Percentiles rank a stretch among this genome's conserved stretches.
These are phyloP conservation scores for Pangasius djambal DNA, from an alignment of 2,797 vertebrate species.

Conservation along the genomic window DNA sequence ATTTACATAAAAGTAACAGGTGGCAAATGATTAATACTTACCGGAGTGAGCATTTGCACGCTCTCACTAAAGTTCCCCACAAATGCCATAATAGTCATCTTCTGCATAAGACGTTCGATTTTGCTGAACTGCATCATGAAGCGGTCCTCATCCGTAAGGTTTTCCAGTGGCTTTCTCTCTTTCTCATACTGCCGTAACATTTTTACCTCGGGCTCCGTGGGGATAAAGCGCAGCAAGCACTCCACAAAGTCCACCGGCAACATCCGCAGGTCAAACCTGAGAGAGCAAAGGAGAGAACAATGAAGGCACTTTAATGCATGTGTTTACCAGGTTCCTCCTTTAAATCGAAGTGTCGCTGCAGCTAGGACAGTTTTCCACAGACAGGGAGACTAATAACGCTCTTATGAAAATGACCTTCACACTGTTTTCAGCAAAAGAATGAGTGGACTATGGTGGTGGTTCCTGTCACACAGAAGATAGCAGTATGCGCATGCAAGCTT, in stretches of 20 bases:
- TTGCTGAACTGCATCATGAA: constrained; percentile 99
- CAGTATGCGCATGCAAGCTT: not conserved
- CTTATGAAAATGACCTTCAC: not conserved
- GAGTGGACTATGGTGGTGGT: not conserved
- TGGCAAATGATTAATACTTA: constrained; percentile 56
- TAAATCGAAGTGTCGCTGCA: not conserved
- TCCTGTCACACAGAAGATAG: not conserved
- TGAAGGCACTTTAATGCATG: not conserved
- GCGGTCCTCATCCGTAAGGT: constrained; percentile 90
- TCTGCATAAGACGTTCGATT: constrained; percentile 96
- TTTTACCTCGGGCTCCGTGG: constrained; percentile 92
- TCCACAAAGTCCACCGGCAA: constrained; percentile 95
- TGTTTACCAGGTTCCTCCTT: not conserved
- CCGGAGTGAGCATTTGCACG: constrained; percentile 94
- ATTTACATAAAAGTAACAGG: not conserved
- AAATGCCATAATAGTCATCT: constrained; percentile 99
- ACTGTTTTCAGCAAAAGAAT: not conserved
- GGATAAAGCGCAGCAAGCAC: constrained; percentile 94
- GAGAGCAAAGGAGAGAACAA: not conserved
- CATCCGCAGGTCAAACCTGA: constrained; percentile 91
- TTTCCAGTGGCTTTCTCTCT: constrained; percentile 91
- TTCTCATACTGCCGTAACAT: constrained; percentile 92
- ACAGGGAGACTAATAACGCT: not conserved
- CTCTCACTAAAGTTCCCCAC: constrained; percentile 94
- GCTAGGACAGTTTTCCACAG: not conserved